Conservation (phyloP, 2,888 invertebrate species). For the Ernsta delagoae region DNA sequence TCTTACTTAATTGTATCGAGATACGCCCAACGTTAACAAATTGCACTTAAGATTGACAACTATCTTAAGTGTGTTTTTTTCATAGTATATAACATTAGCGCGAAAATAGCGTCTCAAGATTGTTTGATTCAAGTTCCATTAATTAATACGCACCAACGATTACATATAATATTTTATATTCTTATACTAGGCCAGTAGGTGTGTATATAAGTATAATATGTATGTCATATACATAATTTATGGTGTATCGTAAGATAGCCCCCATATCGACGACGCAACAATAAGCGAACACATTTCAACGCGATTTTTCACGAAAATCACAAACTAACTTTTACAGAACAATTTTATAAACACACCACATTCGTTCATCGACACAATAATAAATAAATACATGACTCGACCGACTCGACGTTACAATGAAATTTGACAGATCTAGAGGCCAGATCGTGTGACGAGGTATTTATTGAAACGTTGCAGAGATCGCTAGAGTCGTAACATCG, state of each 20-base stretch:
- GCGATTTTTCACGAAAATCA: conserved; percentile 41
- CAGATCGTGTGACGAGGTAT: not conserved
- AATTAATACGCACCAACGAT: too few species aligned
- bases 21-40: too few species aligned
- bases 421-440: conserved; percentile 6
- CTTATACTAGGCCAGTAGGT: too few species aligned
- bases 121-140: too few species aligned
- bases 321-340: conserved; percentile 27
- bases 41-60: too few species aligned
- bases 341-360: not conserved
- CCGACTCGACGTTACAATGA: not conserved
- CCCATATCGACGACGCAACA: not conserved
- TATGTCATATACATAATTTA: too few species aligned
- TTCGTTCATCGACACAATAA: not conserved
- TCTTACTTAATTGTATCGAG: too few species aligned
- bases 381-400: not conserved
- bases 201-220: too few species aligned
- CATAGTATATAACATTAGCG: too few species aligned
- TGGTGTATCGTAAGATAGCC: not conserved
- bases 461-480: not conserved
- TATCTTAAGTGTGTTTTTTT: too few species aligned
- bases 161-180: too few species aligned
- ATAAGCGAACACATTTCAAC: conserved; percentile 26
- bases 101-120: too few species aligned
- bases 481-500: not conserved